These are phyloP conservation scores for Neogobius melanostomus DNA, from an alignment of 2,113 vertebrate genomes.

Conservation along the genomic window DNA sequence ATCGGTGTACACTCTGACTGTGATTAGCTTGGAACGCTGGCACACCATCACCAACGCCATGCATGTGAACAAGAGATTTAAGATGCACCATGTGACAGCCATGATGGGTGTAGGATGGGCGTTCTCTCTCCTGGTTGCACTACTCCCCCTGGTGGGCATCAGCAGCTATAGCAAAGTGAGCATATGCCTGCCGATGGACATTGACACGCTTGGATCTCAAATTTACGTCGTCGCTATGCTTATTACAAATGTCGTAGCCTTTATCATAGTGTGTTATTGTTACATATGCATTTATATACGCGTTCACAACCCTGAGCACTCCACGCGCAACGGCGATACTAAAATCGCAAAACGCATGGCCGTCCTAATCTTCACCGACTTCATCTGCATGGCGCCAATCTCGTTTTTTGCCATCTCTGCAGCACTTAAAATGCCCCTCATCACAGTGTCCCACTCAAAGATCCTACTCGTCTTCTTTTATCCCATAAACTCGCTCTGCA, in stretches of 20 bases:
- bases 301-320: slow-evolving; percentile 83
- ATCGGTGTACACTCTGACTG: slow-evolving; percentile 88
- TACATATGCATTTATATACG: slow-evolving; percentile 88
- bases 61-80: slow-evolving; percentile 83
- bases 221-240: slow-evolving; percentile 85
- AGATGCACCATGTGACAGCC: slow-evolving; percentile 78
- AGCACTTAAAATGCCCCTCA: slow-evolving; percentile 87
- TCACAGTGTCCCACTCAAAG: slow-evolving; percentile 92
- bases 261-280: slow-evolving; percentile 85
- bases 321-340: slow-evolving; percentile 82
- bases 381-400: slow-evolving; percentile 93
- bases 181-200: slow-evolving; percentile 95
- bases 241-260: slow-evolving; percentile 83
- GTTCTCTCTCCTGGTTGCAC: slow-evolving; percentile 82
- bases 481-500: slow-evolving; percentile 92
- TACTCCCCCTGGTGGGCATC: slow-evolving; percentile 85
- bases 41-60: slow-evolving; percentile 92
- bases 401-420: slow-evolving; percentile 95
- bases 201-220: slow-evolving; percentile 81
- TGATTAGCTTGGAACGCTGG: slow-evolving; percentile 90
- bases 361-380: slow-evolving; percentile 92
- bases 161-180: slow-evolving; percentile 93
- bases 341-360: slow-evolving; percentile 94
- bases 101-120: slow-evolving; percentile 88
- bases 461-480: slow-evolving; percentile 94